phyloP scores from a whole-genome alignment of 2,113 vertebrate genomes.

The Hoplias malabaricus region DNA sequence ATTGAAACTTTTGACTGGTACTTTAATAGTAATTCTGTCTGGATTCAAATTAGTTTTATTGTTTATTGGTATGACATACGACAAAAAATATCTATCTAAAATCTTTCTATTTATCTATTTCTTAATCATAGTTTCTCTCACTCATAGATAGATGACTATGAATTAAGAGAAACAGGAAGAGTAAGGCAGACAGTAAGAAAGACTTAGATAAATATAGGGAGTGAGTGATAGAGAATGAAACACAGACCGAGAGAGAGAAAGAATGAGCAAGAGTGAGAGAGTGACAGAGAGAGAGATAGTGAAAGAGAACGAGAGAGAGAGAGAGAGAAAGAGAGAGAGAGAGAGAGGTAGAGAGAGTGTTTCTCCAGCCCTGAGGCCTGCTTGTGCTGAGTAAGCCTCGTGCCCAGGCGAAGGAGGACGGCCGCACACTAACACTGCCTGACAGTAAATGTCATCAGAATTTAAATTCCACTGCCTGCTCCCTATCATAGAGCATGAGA shows the following conservation, averaged over 20 bases:
- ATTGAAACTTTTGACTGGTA: no score
- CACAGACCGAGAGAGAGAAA: conserved; percentile 1
- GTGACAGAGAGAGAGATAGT: conserved; percentile 41
- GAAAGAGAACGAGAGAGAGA: conserved; percentile 63
- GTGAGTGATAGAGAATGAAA: not conserved
- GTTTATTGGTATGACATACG: no score
- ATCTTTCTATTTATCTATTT: no score
- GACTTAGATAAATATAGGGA: not conserved
- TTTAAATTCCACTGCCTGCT: conserved; percentile 76
- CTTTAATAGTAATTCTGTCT: no score
- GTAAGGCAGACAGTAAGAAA: no score
- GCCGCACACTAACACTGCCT: conserved; percentile 74
- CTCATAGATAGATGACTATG: no score
- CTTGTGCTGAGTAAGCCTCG: conserved; percentile 76
- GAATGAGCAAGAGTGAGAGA: not conserved
- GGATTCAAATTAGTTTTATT: no score
- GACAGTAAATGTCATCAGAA: conserved; percentile 84
- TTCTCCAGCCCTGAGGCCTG: conserved; percentile 63
- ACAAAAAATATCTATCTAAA: no score
- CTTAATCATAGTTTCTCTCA: no score
- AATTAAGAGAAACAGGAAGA: no score
- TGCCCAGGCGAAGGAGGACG: conserved; percentile 60
- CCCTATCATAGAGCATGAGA: conserved; percentile 69
- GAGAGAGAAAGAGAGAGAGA: not conserved
- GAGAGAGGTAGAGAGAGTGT: conserved; percentile 48